A percentile compares a stretch with the other conserved stretches of the same genome.
Evolutionary conservation across 2,113 vertebrate species (phyloP).

Genomic region (Sitta europaea): DNA sequence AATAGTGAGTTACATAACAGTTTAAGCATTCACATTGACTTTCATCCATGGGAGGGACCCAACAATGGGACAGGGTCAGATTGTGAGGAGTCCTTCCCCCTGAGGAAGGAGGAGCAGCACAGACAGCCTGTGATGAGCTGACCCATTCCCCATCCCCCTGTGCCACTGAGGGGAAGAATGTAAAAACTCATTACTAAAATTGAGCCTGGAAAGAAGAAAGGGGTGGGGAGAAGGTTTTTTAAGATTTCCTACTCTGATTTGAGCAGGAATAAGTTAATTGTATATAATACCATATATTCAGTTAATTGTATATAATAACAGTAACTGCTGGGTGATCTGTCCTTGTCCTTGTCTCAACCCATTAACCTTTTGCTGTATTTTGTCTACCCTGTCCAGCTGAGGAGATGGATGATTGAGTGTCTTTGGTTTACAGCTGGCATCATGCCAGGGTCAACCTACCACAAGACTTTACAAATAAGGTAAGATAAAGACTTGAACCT

Average conservation of each 20-base stretch:
- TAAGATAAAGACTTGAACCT: background rate
- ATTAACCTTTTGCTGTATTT: background rate
- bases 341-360: background rate
- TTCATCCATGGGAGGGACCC: fast-evolving
- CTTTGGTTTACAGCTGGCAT: background rate
- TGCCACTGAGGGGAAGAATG: fast-evolving
- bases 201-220: background rate
- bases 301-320: no score
- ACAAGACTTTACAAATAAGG: background rate
- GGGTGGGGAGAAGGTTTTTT: background rate
- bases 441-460: background rate
- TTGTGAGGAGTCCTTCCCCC: background rate
- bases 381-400: background rate
- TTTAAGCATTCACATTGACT: background rate
- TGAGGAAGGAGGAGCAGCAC: background rate
- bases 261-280: fast-evolving
- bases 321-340: background rate
- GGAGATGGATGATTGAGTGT: background rate
- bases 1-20: background rate
- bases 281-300: no score
- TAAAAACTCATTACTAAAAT: background rate
- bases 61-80: no score
- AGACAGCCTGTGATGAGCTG: background rate
- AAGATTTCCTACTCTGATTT: background rate
- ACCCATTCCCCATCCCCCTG: background rate